phyloP scores from a whole-genome alignment of 2,797 vertebrate species.

The Danio jaintianensis region DNA sequence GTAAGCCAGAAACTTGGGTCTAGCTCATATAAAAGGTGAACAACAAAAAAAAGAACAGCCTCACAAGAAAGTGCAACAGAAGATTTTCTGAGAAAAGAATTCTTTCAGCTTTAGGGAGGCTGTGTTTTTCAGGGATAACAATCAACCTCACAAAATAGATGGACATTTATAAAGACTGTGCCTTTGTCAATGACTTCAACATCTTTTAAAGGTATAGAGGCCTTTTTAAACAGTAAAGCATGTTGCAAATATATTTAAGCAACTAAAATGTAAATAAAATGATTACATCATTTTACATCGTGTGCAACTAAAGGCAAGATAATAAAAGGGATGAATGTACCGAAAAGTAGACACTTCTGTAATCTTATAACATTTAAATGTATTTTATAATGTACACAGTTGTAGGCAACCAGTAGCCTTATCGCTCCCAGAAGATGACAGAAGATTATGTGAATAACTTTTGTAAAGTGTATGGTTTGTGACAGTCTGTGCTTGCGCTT shows the following conservation, averaged over 20 bases:
- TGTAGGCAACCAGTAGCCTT: not conserved
- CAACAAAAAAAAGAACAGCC: not conserved
- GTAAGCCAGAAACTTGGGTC: slow-evolving; percentile 77
- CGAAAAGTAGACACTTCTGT: not conserved
- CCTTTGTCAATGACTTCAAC: not conserved
- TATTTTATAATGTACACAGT: slow-evolving; percentile 4
- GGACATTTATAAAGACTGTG: not conserved
- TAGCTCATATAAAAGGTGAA: slow-evolving; percentile 17
- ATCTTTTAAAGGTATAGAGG: not conserved
- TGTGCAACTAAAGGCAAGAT: not conserved
- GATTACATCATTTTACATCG: too few relatives aligned
- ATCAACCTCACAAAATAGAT: slow-evolving; percentile 6
- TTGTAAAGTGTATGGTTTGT: not conserved
- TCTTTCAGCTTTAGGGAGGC: not conserved
- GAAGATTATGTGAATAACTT: not conserved
- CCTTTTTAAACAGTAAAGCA: not conserved
- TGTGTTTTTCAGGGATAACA: not conserved
- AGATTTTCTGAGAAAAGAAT: not conserved
- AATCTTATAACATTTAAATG: not conserved
- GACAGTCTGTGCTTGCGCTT: not conserved
- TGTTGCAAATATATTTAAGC: not conserved
- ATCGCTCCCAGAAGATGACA: not conserved
- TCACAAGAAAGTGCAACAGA: not conserved
- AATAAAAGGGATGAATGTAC: not conserved
- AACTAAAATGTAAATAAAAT: slow-evolving; percentile 13